Evolutionary conservation across 1,140 invertebrate species (phyloP), one percentile per base, ranked within the genome.

Genomic region (Whitmania pigra): DNA sequence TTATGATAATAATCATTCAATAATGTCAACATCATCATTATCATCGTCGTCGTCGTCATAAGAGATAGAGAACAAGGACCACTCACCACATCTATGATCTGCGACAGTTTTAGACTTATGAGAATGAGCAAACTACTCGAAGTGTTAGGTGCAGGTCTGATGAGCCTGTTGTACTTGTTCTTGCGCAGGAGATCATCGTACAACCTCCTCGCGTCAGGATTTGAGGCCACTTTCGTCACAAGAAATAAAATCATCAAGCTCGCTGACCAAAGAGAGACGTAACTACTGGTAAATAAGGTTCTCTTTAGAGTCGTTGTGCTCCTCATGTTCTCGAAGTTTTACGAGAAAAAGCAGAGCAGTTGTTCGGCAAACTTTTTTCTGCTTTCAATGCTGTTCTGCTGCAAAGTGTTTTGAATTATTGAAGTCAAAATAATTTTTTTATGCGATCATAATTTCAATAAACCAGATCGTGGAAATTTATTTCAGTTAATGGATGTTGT

Each of bases 11-110:
- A 5, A 13, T 43, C 5, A 43, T 43, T 43, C 13, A n/a, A 6
- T 43, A 13, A 43, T 13, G 13, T 13, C 40, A 43, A 43, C 40
- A 5, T 60, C 27, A 60, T 60, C 27, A 63, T 63, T n/a, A 15
- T n/a, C 29, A 63, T n/a, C 11, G 18, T 63, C 18, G 22, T 63
- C 11, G 29, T 63, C 18, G 22, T 63, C 57, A 63, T 31, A 63
- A 63, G 6, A 31, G 57, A 63, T 13, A 63, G 11, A 31, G 22
- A 63, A 63, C 13, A 13, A 49, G 22, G 57, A 63, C n/a, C 40
- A 87, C 92, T 94, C 85, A 98, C 94, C 84, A 98, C 92, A 84
- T 97, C 94, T 79, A 97, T 95, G 72, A 97, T 88, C 81, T 97
- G 94, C n/a, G 69, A 70, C 20, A 70, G 69, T 70, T 70, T 70